Evolutionary conservation across 1,140 invertebrate genomes (phyloP).

Genomic region (Dendrolimus punctatus): DNA sequence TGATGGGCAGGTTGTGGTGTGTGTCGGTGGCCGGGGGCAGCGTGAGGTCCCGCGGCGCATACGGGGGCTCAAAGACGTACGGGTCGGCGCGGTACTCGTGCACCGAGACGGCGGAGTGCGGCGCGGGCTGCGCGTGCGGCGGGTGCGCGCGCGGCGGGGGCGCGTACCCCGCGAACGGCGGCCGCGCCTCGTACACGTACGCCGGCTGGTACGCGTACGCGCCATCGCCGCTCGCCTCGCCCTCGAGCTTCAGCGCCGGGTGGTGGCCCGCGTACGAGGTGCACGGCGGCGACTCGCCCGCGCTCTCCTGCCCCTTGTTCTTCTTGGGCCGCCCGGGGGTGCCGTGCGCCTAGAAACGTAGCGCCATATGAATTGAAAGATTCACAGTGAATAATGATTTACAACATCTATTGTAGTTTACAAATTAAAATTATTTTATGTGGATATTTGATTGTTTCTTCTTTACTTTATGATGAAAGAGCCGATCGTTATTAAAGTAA

Average conservation of each 20-base stretch:
- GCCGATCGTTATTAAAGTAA: no score
- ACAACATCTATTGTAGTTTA: no score
- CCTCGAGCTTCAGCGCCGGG: slow-evolving; percentile 44
- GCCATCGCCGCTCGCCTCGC: slow-evolving; percentile 36
- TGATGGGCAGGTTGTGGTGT: slow-evolving; percentile 53
- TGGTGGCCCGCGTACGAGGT: slow-evolving; percentile 44
- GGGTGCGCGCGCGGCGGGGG: slow-evolving; percentile 25
- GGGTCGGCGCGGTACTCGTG: slow-evolving; percentile 45
- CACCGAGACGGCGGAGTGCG: slow-evolving; percentile 22
- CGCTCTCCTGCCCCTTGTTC: slow-evolving; percentile 46
- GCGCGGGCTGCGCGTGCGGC: slow-evolving; percentile 18
- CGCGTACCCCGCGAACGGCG: slow-evolving; percentile 30
- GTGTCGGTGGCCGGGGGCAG: slow-evolving; percentile 23
- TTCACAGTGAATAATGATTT: no score
- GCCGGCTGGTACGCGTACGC: slow-evolving; percentile 37
- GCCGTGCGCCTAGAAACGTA: slow-evolving; percentile 36
- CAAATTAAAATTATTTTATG: no score
- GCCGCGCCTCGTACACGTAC: slow-evolving; percentile 38
- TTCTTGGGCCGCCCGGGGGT: slow-evolving; percentile 59
- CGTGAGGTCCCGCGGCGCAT: slow-evolving; percentile 43
- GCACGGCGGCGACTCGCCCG: slow-evolving; percentile 48
- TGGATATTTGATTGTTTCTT: no score
- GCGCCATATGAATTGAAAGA: no score
- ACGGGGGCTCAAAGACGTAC: slow-evolving; percentile 44
- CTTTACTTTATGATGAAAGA: no score